phyloP scores from a whole-genome alignment of 2,888 invertebrate species.

The Phorcus lineatus region DNA sequence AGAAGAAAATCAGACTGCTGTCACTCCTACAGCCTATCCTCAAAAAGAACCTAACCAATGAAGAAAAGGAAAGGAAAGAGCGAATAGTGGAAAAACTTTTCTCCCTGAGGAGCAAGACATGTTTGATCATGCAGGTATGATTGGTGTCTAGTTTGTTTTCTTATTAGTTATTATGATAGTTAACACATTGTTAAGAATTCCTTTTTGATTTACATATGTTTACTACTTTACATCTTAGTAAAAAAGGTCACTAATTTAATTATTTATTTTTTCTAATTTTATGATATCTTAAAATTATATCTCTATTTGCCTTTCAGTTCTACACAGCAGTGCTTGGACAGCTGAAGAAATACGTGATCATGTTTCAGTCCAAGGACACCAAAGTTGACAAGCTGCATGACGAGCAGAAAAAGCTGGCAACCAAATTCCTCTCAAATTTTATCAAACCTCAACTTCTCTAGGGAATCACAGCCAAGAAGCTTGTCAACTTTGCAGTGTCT shows the following conservation, averaged over 20 bases:
- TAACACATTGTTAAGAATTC: too few relatives aligned
- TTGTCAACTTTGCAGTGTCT: conserved; percentile 20
- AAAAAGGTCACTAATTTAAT: too few relatives aligned
- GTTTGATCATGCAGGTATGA: neutral
- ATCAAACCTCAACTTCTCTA: conserved; percentile 34
- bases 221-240: too few relatives aligned
- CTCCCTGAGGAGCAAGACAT: conserved; percentile 21
- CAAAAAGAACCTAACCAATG: conserved; percentile 29
- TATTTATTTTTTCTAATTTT: neutral
- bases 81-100: conserved; percentile 33
- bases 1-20: neutral
- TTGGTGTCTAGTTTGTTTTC: neutral
- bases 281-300: neutral
- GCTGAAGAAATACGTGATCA: conserved; percentile 4
- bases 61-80: conserved; percentile 34
- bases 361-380: conserved; percentile 33
- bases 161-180: too few relatives aligned
- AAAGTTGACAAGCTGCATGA: conserved; percentile 36
- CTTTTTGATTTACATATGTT: too few relatives aligned
- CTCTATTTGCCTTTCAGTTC: neutral
- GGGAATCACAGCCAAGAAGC: conserved; percentile 6
- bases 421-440: conserved; percentile 29
- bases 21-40: conserved; percentile 20
- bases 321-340: conserved; percentile 1
- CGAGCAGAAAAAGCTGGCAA: conserved; percentile 32